phyloP scores from a whole-genome alignment of 2,888 invertebrate species.

The Phania funesta region DNA sequence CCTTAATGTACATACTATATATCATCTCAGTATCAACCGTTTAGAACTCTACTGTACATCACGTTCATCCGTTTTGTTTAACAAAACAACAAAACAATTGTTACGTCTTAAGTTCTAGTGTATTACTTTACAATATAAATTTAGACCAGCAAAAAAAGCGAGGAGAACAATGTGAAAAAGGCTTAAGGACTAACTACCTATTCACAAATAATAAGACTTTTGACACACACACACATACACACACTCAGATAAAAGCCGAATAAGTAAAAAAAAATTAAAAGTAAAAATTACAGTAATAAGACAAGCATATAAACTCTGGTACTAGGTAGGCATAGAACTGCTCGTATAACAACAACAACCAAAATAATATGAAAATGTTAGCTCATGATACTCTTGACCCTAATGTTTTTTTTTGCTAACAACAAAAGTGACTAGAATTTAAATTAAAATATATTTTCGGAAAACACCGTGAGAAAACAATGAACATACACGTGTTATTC shows the following conservation, averaged over 20 bases:
- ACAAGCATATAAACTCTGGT: neutral
- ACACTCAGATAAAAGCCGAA: neutral
- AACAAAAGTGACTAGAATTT: constrained; percentile 16
- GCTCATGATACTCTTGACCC: constrained; percentile 68
- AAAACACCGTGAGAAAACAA: neutral
- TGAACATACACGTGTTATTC: neutral
- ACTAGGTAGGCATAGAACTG: neutral
- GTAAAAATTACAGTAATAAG: neutral
- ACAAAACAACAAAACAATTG: neutral
- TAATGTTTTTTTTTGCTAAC: constrained; percentile 23
- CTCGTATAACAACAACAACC: neutral
- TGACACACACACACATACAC: neutral
- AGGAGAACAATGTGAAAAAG: constrained; percentile 8
- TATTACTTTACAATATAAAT: constrained; percentile 1
- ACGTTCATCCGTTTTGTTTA: neutral
- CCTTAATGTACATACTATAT: neutral
- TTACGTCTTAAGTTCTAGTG: too few relatives aligned
- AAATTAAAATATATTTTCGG: constrained; percentile 34
- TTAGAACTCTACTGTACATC: neutral
- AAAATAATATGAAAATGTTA: constrained; percentile 45
- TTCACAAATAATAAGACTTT: neutral
- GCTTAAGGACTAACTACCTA: constrained; percentile 30
- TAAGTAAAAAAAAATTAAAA: neutral
- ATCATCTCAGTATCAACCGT: neutral
- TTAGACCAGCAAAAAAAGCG: neutral